Evolutionary conservation across 2,797 vertebrate genomes (phyloP).

Genomic region (Rhodeus uyekii): DNA sequence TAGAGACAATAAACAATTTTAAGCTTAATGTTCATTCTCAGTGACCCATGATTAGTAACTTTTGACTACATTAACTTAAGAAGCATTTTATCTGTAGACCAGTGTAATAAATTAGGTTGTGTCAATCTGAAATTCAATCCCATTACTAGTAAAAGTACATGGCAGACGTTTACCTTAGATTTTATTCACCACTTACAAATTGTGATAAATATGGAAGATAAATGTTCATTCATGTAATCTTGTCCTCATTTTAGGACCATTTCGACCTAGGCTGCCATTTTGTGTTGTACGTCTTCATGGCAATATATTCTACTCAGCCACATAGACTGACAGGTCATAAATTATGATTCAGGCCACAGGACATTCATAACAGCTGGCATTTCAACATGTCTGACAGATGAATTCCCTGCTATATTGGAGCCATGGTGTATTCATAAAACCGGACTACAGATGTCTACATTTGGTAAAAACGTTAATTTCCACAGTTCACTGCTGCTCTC

Average conservation of each 20-base stretch:
- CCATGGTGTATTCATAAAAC: constrained; percentile 19
- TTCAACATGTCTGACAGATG: constrained; percentile 42
- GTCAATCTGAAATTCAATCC: neutral
- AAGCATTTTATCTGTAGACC: neutral
- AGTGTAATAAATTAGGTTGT: neutral
- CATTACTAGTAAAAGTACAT: neutral
- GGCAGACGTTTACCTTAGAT: neutral
- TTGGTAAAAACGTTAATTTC: constrained; percentile 52
- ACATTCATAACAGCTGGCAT: constrained; percentile 43
- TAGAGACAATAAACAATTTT: neutral
- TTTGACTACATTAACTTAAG: neutral
- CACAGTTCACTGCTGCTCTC: constrained; percentile 46
- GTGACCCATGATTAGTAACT: neutral
- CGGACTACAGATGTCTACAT: constrained; percentile 38
- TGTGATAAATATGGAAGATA: neutral
- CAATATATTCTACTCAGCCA: constrained; percentile 31
- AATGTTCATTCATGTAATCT: neutral
- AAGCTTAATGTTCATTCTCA: neutral
- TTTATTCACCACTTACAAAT: neutral
- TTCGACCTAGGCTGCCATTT: constrained; percentile 8
- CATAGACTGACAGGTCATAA: constrained; percentile 38
- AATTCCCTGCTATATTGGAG: constrained; percentile 11
- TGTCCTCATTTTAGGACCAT: neutral
- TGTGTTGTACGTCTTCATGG: neutral
- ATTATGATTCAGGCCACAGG: constrained; percentile 44